Percentiles rank a stretch among this genome's conserved stretches.
Conservation (phyloP, 2,113 vertebrate genomes). For the Vulpes ferrilata region DNA sequence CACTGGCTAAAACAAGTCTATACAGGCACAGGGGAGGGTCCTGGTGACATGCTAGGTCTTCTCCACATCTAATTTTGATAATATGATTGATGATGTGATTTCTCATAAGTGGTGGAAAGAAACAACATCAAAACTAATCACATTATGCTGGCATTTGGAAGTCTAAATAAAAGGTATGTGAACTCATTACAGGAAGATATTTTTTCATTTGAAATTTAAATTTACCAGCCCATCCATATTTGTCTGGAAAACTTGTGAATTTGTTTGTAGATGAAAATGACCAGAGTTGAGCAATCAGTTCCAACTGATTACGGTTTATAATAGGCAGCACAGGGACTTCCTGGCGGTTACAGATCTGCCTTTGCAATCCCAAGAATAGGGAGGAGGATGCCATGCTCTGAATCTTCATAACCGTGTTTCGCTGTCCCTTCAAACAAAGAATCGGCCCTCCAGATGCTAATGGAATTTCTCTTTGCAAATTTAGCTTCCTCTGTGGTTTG, state of each 20-base stretch:
- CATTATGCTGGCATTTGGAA: conserved; percentile 82
- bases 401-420: neutral
- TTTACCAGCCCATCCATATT: conserved; percentile 80
- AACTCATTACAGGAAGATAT: conserved; percentile 83
- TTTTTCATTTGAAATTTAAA: conserved; percentile 85
- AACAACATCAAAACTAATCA: conserved; percentile 83
- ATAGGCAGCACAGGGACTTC: conserved; percentile 72
- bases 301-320: conserved; percentile 78
- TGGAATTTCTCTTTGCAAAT: conserved; percentile 26
- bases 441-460: neutral
- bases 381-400: neutral
- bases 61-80: conserved; percentile 83
- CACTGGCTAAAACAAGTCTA: conserved; percentile 72
- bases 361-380: conserved; percentile 47
- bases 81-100: conserved; percentile 85
- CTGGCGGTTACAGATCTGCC: conserved; percentile 51
- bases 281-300: conserved; percentile 81
- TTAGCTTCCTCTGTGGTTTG: neutral
- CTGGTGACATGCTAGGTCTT: conserved; percentile 70
- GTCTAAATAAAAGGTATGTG: conserved; percentile 85
- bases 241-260: conserved; percentile 81
- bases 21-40: conserved; percentile 70
- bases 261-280: conserved; percentile 85
- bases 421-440: neutral
- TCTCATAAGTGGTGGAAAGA: conserved; percentile 81